phyloP scores from a whole-genome alignment of 2,888 invertebrate genomes.

The Leistus spinibarbis region DNA sequence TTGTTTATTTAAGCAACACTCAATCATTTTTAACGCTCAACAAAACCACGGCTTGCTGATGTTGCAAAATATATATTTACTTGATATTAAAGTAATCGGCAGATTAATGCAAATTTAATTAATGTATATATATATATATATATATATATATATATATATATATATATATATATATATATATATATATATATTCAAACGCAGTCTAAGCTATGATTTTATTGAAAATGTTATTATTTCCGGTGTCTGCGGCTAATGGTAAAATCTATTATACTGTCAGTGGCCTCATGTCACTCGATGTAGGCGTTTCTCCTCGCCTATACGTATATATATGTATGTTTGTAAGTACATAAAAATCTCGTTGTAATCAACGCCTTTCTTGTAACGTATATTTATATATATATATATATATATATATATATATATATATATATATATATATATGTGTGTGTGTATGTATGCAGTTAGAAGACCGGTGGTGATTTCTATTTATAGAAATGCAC shows the following conservation, averaged over 20 bases:
- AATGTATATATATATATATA: neutral
- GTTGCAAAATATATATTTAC: neutral
- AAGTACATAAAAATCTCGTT: too few relatives aligned
- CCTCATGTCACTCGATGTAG: too few relatives aligned
- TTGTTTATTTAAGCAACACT: neutral
- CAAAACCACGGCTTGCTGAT: neutral
- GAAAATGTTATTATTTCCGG: too few relatives aligned
- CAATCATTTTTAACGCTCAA: neutral
- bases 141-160: neutral
- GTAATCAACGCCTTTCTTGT: too few relatives aligned
- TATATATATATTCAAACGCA: neutral
- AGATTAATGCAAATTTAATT: neutral
- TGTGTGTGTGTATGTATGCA: neutral
- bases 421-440: conserved; percentile 22
- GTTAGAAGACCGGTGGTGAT: too few relatives aligned
- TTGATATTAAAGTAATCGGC: neutral
- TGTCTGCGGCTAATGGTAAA: too few relatives aligned
- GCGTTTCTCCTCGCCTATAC: neutral
- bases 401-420: conserved; percentile 17
- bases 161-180: neutral
- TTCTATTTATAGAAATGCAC: too few relatives aligned
- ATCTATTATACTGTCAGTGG: too few relatives aligned
- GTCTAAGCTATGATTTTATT: too few relatives aligned
- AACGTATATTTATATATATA: neutral
- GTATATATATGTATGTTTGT: neutral